Evolutionary conservation across 1,140 invertebrate genomes (phyloP), one percentile per base, ranked within the genome.

Genomic region (Bradynema listronoti): DNA sequence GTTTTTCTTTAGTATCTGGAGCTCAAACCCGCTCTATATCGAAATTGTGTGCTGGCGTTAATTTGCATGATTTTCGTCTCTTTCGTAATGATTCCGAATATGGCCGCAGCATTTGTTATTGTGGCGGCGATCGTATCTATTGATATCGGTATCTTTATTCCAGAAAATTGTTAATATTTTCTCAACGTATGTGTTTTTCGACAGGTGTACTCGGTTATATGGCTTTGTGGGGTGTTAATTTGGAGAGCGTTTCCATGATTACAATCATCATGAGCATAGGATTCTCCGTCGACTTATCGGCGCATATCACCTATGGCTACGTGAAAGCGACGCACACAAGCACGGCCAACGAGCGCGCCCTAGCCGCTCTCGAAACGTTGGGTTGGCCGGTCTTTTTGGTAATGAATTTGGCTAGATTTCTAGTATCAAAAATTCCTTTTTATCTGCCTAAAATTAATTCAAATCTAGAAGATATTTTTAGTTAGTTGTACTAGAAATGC

Each of bases 281-380:
- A 33, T 81, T 91, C 32, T 88, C 88, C 70, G 87, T 91, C 1
- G 88, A 91, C 81, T 89, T 90, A 65, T 87, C 88, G 0, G 87
- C 88, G 4, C 88, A 91, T 76, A 85, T 91, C 7, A 88, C 87
- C n/a, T 73, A 78, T 42, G 66, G 22, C 79, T 82, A 61, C 82
- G 85, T 47, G 75, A 78, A 69, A 68, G 75, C 80, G 33, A 59
- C 64, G 14, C 67, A 69, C 22, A 54, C 53, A 19, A 47, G 66
- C 0, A 55, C 81, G 14, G 82, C 85, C 1, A 6, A 59, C 27
- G 50, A 45, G 25, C 80, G 88, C 65, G 83, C 85, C 0, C 79
- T 85, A 19, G 81, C 84, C 45, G 86, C 88, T 0, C 82, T 91
- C 0, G 84, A 83, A 84, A 85, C 55, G 88, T 89, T 59, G 87